A percentile compares a stretch with the other conserved stretches of the same genome.
Evolutionary conservation across 1,140 invertebrate genomes (phyloP).

Genomic region (Geopemphigus sp.): DNA sequence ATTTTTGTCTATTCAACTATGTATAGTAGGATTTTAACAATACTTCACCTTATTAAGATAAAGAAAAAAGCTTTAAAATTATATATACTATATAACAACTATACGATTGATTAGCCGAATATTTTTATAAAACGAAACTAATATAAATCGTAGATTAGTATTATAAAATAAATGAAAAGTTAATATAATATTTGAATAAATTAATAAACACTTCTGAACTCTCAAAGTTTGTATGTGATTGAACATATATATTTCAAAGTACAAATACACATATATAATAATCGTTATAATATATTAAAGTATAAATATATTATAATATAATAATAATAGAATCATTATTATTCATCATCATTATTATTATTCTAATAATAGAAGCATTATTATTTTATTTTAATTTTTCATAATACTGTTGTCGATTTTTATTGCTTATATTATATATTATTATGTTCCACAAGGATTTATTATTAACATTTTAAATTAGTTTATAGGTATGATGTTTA

Average conservation of each 20-base stretch:
- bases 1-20: background rate
- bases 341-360: too few relatives aligned
- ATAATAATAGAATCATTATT: too few relatives aligned
- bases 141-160: background rate
- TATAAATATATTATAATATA: too few relatives aligned
- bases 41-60: constrained; percentile 20
- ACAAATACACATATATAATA: background rate
- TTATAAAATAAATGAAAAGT: background rate
- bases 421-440: too few relatives aligned
- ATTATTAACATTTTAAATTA: too few relatives aligned
- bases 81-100: background rate
- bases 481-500: too few relatives aligned
- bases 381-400: too few relatives aligned
- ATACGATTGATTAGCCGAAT: background rate
- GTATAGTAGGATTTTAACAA: background rate
- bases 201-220: constrained; percentile 5
- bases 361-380: too few relatives aligned
- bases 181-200: constrained; percentile 2
- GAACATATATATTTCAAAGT: background rate
- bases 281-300: background rate
- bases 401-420: too few relatives aligned
- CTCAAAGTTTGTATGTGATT: background rate
- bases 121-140: background rate
- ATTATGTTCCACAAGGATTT: too few relatives aligned
- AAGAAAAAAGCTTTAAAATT: constrained; percentile 12